Conservation (phyloP, 2,797 vertebrate genomes). For the Mormyrus hasselquistii region DNA sequence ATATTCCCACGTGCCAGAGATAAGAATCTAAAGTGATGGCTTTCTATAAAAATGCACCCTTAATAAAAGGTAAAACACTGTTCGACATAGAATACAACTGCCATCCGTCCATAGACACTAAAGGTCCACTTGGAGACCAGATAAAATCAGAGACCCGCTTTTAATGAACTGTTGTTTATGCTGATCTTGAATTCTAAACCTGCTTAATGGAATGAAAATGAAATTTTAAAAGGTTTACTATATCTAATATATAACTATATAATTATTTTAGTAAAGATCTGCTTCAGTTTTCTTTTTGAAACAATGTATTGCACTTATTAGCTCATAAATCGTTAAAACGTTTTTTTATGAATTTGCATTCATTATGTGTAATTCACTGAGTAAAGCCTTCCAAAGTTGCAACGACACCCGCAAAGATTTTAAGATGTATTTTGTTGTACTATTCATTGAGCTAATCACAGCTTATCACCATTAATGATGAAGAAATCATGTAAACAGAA, state of each 20-base stretch:
- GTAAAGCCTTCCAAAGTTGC: background rate
- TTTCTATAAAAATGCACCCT: background rate
- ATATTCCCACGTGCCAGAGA: background rate
- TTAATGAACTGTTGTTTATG: background rate
- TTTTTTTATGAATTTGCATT: background rate
- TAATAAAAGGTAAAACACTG: conserved; percentile 20
- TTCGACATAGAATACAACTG: background rate
- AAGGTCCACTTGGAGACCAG: background rate
- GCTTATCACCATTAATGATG: background rate
- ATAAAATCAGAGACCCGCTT: background rate
- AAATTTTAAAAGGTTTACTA: background rate
- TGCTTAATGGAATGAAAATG: background rate
- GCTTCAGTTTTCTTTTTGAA: background rate
- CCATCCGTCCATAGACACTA: conserved; percentile 16
- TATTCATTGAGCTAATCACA: background rate
- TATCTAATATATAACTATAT: background rate
- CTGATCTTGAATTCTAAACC: background rate
- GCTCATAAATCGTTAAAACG: conserved; percentile 6
- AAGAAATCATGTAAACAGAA: background rate
- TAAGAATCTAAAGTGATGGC: background rate
- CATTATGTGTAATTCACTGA: background rate
- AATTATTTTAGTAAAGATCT: background rate
- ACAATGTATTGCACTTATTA: background rate
- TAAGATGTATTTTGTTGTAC: background rate
- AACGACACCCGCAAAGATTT: background rate